Evolutionary conservation across 1,140 invertebrate species (phyloP), one percentile per base, ranked within the genome.

Genomic region (Elysia chlorotica): DNA sequence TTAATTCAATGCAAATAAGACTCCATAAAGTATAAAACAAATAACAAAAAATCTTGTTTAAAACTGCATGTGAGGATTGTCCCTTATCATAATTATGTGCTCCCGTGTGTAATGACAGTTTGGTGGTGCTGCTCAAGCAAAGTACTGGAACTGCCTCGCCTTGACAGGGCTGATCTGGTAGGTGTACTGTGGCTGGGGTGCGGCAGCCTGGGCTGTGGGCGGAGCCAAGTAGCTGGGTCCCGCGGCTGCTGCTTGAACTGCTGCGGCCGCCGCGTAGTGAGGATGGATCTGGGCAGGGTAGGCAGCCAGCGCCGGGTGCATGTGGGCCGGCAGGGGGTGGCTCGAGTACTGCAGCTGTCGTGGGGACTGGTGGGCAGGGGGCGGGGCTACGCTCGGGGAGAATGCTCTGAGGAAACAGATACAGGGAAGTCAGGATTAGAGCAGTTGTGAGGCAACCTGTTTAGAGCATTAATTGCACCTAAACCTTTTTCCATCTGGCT

Each of bases 331-430:
- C 79, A 95, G 87, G 67, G 94, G 94, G 84, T 95, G 93, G 69
- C 91, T 90, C n/a, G 92, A 90, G 72, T 83, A 86, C 77, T 93
- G 86, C 66, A 95, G 91, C 76, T 94, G 93, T 78, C 93, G 89
- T 74, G 92, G 92, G 87, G 92, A 93, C 80, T 95, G 94, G 87
- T 95, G 94, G 38, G 94, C 94, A 74, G 94, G 94, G 17, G 94
- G 94, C 71, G 93, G 90, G 57, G 92, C 92, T 75, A 93, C 91
- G 85, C 91, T 93, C 85, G 88, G 90, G 84, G 89, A 85, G 72
- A 86, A 86, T 23, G 81, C 85, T 17, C 84, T 84, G 30, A 6
- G 38, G 37, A 41, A 33, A 53, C 31, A 36, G 33, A 66, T 23
- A 37, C 17, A 5, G 6, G 33, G 1, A 1, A 66, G 33, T 14